Conservation (phyloP, 2,113 vertebrate genomes). For the Halichoerus grypus region DNA sequence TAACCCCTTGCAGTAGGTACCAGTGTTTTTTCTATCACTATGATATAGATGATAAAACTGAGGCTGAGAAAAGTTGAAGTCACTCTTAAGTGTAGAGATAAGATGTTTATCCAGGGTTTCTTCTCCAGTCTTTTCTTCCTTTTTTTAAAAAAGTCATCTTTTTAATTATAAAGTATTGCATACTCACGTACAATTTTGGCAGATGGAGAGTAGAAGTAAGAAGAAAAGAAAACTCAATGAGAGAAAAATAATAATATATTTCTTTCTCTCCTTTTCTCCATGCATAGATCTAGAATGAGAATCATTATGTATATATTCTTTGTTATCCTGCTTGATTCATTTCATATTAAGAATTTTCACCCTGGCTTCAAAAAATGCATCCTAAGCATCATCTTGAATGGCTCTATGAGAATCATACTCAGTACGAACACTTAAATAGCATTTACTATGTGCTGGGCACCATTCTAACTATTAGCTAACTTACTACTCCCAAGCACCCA, state of each 20-base stretch:
- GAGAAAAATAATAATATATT: neutral
- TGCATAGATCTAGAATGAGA: neutral
- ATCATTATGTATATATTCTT: neutral
- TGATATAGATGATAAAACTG: neutral
- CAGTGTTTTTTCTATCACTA: neutral
- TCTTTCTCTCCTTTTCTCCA: neutral
- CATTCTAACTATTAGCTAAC: neutral
- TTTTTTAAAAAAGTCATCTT: neutral
- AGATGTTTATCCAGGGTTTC: neutral
- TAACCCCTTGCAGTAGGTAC: neutral
- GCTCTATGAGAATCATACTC: neutral
- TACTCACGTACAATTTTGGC: neutral
- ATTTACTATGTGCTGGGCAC: neutral
- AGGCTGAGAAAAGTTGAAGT: neutral
- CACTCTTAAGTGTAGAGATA: neutral
- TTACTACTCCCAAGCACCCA: neutral
- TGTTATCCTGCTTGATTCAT: neutral
- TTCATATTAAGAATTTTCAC: neutral
- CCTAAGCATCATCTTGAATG: neutral
- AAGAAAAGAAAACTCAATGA: neutral
- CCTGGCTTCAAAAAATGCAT: neutral
- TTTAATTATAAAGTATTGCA: constrained; percentile 16
- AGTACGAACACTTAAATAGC: neutral
- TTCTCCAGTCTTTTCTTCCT: neutral
- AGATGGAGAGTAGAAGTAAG: constrained; percentile 1